phyloP scores from a whole-genome alignment of 2,888 invertebrate genomes.

The Hemicrepidius hirtus region DNA sequence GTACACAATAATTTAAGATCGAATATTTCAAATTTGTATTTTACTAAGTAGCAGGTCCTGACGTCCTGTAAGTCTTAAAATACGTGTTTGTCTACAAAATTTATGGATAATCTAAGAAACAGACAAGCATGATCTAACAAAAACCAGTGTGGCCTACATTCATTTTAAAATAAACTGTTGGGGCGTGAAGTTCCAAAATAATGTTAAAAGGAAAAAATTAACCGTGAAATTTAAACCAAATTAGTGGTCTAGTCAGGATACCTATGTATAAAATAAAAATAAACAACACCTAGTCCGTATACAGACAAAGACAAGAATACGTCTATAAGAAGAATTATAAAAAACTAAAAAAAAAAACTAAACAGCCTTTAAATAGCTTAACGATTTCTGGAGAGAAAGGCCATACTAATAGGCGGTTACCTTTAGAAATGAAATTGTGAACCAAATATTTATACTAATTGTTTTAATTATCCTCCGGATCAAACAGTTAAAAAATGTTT shows the following conservation, averaged over 20 bases:
- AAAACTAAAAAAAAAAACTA: not conserved
- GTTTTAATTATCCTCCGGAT: too few species aligned
- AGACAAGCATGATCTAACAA: not conserved
- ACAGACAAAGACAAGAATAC: not conserved
- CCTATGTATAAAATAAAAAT: constrained; percentile 7
- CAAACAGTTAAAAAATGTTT: too few species aligned
- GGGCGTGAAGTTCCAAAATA: constrained; percentile 4
- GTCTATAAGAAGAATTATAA: not conserved
- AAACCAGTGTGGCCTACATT: constrained; percentile 6
- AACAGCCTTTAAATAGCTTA: constrained; percentile 12
- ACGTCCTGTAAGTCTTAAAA: too few species aligned
- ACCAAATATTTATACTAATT: too few species aligned
- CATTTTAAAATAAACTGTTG: not conserved
- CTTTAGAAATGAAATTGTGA: not conserved
- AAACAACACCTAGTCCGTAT: not conserved
- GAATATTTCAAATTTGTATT: too few species aligned
- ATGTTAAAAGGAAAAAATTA: constrained; percentile 1
- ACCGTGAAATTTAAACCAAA: constrained; percentile 24
- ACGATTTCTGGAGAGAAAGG: constrained; percentile 6
- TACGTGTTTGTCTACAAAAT: too few species aligned
- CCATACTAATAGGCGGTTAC: not conserved
- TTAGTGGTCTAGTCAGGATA: not conserved
- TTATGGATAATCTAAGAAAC: not conserved
- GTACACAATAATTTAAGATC: not conserved
- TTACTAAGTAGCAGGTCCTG: too few species aligned